Conservation (phyloP, 2,113 vertebrate genomes). For the Centropus unirufus region DNA sequence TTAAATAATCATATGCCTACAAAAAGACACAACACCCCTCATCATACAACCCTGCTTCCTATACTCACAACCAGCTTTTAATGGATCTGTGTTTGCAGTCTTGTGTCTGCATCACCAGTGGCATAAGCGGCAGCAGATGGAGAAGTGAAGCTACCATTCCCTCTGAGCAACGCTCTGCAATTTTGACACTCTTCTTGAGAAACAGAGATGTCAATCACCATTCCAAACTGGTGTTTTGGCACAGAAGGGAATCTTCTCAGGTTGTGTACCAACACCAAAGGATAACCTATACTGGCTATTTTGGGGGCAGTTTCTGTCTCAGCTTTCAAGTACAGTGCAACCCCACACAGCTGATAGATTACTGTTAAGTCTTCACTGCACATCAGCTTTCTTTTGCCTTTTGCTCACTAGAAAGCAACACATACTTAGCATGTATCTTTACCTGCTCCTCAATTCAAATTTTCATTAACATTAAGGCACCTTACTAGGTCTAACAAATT, state of each 20-base stretch:
- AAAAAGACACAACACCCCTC: not conserved
- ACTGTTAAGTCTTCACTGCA: not conserved
- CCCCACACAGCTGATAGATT: not conserved
- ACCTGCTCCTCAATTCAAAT: not conserved
- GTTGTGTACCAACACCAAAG: not conserved
- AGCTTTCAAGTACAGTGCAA: not conserved
- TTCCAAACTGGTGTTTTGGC: not conserved
- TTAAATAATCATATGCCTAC: not conserved
- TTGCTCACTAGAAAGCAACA: not conserved
- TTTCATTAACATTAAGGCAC: slow-evolving; percentile 12
- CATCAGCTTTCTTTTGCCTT: not conserved
- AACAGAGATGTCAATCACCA: slow-evolving; percentile 12
- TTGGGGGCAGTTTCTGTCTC: not conserved
- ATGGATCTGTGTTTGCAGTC: not conserved
- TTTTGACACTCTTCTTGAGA: slow-evolving; percentile 22
- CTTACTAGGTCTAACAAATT: not conserved
- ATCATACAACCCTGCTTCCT: not conserved
- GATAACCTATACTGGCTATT: not conserved
- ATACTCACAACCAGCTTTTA: not conserved
- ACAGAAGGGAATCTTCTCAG: not conserved
- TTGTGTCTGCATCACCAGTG: not conserved
- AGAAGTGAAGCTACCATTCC: not conserved
- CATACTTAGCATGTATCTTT: not conserved
- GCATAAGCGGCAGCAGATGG: not conserved
- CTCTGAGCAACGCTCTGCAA: not conserved